Percentiles rank a stretch among this genome's conserved stretches.
Conservation (phyloP, 2,888 invertebrate species). For the Keiferia lycopersicella region DNA sequence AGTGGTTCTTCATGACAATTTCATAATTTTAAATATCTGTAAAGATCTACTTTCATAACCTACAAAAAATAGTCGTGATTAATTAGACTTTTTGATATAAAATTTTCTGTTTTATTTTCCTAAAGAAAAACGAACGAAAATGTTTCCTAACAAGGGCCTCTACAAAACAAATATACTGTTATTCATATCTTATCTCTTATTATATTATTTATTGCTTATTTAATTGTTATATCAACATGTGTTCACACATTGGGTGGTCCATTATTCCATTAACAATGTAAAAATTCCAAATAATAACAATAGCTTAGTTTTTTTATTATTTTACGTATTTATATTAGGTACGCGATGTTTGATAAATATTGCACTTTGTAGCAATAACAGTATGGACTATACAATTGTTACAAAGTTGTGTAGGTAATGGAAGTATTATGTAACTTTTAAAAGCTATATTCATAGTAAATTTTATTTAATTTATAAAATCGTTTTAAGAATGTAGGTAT, state of each 20-base stretch:
- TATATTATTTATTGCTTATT: conserved; percentile 34
- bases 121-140: not conserved
- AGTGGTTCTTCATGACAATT: no score
- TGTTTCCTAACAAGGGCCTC: conserved; percentile 22
- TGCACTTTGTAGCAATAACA: conserved; percentile 27
- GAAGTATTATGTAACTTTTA: not conserved
- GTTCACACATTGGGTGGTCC: conserved; percentile 54
- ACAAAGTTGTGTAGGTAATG: not conserved
- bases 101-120: no score
- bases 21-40: no score
- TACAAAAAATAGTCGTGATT: no score
- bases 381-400: not conserved
- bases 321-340: not conserved
- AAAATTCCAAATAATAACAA: conserved; percentile 45
- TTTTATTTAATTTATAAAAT: not conserved
- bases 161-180: conserved; percentile 42
- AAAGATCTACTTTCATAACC: no score
- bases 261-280: conserved; percentile 37
- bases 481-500: not conserved
- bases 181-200: conserved; percentile 46
- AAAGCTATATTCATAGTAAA: not conserved
- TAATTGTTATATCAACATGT: conserved; percentile 54
- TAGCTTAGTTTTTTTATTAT: conserved; percentile 31
- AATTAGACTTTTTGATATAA: no score
- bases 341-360: conserved; percentile 25